Evolutionary conservation across 2,888 invertebrate genomes (phyloP).

Genomic region (Meghimatium bilineatum): DNA sequence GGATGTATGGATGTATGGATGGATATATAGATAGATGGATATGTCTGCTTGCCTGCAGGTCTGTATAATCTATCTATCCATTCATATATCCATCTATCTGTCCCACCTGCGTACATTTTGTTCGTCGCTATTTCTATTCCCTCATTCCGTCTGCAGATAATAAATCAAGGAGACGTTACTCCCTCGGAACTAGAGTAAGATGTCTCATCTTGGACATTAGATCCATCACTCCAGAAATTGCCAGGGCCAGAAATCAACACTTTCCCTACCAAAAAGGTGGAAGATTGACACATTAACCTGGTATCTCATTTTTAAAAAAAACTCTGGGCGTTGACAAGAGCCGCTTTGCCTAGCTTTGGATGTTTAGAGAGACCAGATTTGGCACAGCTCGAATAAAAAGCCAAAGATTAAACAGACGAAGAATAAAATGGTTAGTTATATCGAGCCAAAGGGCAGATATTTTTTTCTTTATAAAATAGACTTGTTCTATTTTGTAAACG

Average conservation of each 20-base stretch:
- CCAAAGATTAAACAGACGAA: neutral
- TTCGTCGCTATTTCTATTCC: neutral
- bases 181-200: neutral
- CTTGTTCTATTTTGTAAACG: no score
- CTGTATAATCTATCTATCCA: neutral
- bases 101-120: no score
- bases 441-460: neutral
- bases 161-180: neutral
- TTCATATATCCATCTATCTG: slow-evolving; percentile 9
- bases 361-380: neutral
- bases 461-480: no score
- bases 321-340: neutral
- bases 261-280: neutral
- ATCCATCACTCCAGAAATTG: slow-evolving; percentile 9
- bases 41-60: no score
- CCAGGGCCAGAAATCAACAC: neutral
- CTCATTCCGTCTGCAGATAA: neutral
- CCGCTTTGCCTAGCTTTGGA: neutral
- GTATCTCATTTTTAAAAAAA: neutral
- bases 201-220: neutral
- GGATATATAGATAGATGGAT: no score
- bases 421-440: no score
- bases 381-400: neutral
- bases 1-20: no score
- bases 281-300: neutral